Percentiles rank a stretch among this genome's conserved stretches.
phyloP scores from a whole-genome alignment of 2,797 vertebrate species.

The Takifugu rubripes region DNA sequence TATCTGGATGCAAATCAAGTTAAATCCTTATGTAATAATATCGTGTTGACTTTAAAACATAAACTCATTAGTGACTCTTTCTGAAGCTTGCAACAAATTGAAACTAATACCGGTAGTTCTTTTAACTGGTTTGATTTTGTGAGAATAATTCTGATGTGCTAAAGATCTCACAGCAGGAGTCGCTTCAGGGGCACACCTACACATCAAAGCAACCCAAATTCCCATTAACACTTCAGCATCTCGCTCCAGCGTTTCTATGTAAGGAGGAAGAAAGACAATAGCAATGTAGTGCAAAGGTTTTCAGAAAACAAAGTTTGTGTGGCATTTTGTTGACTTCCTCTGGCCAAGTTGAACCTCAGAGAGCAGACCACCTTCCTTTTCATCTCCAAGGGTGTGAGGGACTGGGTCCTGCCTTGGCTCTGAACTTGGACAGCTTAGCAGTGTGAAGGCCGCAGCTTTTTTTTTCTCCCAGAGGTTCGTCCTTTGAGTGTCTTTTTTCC shows the following conservation, averaged over 20 bases:
- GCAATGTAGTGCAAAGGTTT: slow-evolving; percentile 26
- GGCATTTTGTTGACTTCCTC: slow-evolving; percentile 59
- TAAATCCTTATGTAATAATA: too few relatives aligned
- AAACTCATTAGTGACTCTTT: too few relatives aligned
- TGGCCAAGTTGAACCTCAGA: slow-evolving; percentile 66
- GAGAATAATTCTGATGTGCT: slow-evolving; percentile 37
- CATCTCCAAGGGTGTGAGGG: slow-evolving; percentile 66
- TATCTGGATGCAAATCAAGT: too few relatives aligned
- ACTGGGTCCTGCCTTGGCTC: slow-evolving; percentile 70
- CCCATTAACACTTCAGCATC: slow-evolving; percentile 46
- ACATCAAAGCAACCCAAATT: slow-evolving; percentile 58
- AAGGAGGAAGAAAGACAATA: slow-evolving; percentile 25
- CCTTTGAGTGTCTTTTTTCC: slow-evolving; percentile 66
- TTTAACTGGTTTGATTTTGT: slow-evolving; percentile 6
- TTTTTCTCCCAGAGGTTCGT: slow-evolving; percentile 53
- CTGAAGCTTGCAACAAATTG: too few relatives aligned
- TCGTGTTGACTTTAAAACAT: too few relatives aligned
- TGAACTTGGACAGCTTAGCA: slow-evolving; percentile 76
- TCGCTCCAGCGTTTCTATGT: too few relatives aligned
- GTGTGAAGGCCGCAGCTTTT: slow-evolving; percentile 51
- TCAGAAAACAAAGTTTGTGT: slow-evolving; percentile 61
- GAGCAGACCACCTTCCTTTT: slow-evolving; percentile 69
- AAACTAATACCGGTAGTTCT: too few relatives aligned
- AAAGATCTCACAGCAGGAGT: slow-evolving; percentile 36
- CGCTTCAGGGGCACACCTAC: slow-evolving; percentile 29